A percentile compares a stretch with the other conserved stretches of the same genome.
These are phyloP conservation scores for Drosophila atripex DNA, from an alignment of 2,888 invertebrate species.

Conservation along the genomic window DNA sequence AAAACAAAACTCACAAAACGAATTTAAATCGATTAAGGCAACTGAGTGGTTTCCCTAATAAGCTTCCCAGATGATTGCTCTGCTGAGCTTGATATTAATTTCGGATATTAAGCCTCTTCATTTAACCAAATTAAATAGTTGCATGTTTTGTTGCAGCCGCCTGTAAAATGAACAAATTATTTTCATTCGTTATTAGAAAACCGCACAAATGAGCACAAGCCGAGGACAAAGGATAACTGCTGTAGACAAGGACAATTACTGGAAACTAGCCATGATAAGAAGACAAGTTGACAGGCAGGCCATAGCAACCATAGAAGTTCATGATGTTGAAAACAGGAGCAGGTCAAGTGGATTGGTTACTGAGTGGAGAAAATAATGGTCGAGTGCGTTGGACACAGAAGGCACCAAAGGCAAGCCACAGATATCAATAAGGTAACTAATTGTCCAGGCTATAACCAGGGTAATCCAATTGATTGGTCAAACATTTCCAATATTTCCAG, in stretches of 20 bases:
- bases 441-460: slow-evolving; percentile 23
- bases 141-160: background rate
- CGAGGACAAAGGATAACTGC: slow-evolving; percentile 19
- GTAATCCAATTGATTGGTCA: slow-evolving; percentile 15
- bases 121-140: slow-evolving; percentile 10
- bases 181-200: slow-evolving; percentile 15
- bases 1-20: background rate
- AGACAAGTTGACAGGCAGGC: slow-evolving; percentile 14
- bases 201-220: slow-evolving; percentile 16
- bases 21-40: background rate
- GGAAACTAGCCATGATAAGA: background rate
- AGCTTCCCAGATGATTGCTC: slow-evolving; percentile 1
- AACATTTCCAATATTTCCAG: slow-evolving; percentile 29
- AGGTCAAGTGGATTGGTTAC: slow-evolving; percentile 5
- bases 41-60: background rate
- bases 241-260: slow-evolving; percentile 23
- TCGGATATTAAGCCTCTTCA: background rate
- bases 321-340: slow-evolving; percentile 18
- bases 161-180: slow-evolving; percentile 21
- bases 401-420: slow-evolving; percentile 10
- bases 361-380: background rate
- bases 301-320: slow-evolving; percentile 25
- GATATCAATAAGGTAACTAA: slow-evolving; percentile 29
- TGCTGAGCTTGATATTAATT: slow-evolving; percentile 1
- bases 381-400: background rate